Evolutionary conservation across 92 coral and sea anemone species (phyloP), one percentile per base, ranked within the genome.

Genomic region (Phenganax marumi): DNA sequence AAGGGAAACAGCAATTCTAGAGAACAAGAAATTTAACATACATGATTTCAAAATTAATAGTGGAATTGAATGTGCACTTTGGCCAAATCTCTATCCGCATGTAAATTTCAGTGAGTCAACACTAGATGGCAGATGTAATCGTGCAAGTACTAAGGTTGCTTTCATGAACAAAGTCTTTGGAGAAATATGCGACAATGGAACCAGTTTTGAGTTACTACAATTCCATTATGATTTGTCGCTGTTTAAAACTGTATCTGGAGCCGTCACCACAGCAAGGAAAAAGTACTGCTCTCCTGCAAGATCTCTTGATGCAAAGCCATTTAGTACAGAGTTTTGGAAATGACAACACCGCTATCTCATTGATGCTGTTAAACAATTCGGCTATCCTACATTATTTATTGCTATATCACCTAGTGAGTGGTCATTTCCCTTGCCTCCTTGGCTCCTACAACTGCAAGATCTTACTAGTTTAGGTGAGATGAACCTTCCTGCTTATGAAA

Each of bases 41-140:
- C 69, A 70, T 16, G 85, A 81, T 16, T 81, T 62, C 2, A 13
- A 14, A 1, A 62, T 1, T 9, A 62, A 62, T 24, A 19, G 5
- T 5, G 43, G 43, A 33, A 33, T 33, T 33, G 43, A 33, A 33
- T 33, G 43, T 33, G 43, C 43, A 1, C 68, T 62, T 9, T 68
- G 50, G 46, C 50, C 19, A 33, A 81, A 24, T 49, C 17, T 70
- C 5, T 84, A 84, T 70, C 89, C 92, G 0, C 70, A 12, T 11
- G 16, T 47, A 6, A 7, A 11, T 6, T 89, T 89, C 85, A 87
- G 88, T 50, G 86, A 84, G 52, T 57, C 88, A 8, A 25, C n/a
- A 0, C 12, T 87, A 8, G 64, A 52, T 12, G 92, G 92, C 0
- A 52, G 56, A 46, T 54, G 70, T n/a, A 68, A 63, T 8, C 33